Evolutionary conservation across 2,113 vertebrate genomes (phyloP).

Genomic region (Bettongia penicillata): DNA sequence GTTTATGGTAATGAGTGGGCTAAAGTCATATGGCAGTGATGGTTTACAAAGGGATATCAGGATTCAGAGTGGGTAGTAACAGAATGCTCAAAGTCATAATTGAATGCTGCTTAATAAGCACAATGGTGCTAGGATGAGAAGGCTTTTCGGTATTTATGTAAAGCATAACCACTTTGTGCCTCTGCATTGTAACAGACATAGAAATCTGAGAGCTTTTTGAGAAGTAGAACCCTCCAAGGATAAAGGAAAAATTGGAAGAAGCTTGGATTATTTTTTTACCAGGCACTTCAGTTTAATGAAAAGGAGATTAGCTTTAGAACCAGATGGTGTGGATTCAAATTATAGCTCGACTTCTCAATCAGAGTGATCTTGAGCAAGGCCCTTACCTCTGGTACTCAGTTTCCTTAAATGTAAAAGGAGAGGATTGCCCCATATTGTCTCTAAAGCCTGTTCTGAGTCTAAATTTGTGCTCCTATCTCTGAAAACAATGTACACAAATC

Average conservation of each 20-base stretch:
- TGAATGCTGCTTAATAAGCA: not conserved
- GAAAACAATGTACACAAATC: not conserved
- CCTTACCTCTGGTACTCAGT: not conserved
- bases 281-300: not conserved
- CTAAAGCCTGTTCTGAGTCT: not conserved
- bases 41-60: not conserved
- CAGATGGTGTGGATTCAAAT: not conserved
- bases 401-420: not conserved
- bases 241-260: not conserved
- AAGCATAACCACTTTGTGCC: not conserved
- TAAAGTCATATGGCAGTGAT: not conserved
- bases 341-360: not conserved
- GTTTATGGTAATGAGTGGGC: not conserved
- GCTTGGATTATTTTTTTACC: not conserved
- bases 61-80: not conserved
- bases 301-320: not conserved
- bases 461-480: not conserved
- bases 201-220: not conserved
- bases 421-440: not conserved
- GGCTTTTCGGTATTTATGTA: not conserved
- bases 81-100: not conserved
- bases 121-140: not conserved
- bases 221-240: not conserved
- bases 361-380: not conserved
- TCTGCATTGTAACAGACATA: not conserved